Conservation (phyloP, 2,797 vertebrate genomes). For the Cottoperca gobio region DNA sequence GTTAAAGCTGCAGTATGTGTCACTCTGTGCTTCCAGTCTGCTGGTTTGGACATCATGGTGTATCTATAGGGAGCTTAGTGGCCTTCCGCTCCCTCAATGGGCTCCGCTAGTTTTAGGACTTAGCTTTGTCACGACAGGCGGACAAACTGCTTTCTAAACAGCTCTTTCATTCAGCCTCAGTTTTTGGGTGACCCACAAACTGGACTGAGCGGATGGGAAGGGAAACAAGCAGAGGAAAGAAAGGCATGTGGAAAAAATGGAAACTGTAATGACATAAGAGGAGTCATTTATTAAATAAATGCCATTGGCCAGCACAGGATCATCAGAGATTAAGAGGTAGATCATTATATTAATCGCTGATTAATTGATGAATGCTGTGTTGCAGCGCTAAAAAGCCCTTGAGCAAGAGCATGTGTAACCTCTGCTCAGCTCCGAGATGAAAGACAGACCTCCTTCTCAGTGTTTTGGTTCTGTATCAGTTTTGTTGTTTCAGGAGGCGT, state of each 20-base stretch:
- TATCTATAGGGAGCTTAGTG: slow-evolving; percentile 78
- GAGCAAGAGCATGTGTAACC: slow-evolving; percentile 66
- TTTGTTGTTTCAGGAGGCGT: slow-evolving; percentile 78
- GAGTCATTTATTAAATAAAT: slow-evolving; percentile 16
- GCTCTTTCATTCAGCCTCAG: slow-evolving; percentile 53
- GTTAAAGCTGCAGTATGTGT: slow-evolving; percentile 46
- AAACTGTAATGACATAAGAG: slow-evolving; percentile 27
- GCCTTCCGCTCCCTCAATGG: slow-evolving; percentile 74
- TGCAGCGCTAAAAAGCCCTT: slow-evolving; percentile 41
- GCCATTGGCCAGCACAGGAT: background rate
- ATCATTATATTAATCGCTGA: slow-evolving; percentile 40
- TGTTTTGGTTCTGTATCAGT: slow-evolving; percentile 70
- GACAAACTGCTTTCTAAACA: slow-evolving; percentile 65
- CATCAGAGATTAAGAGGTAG: slow-evolving; percentile 31
- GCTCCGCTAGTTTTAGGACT: slow-evolving; percentile 73
- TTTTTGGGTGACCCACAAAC: slow-evolving; percentile 57
- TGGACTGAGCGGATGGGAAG: slow-evolving; percentile 30
- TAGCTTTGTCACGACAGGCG: slow-evolving; percentile 72
- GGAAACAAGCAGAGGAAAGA: slow-evolving; percentile 9
- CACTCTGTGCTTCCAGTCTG: slow-evolving; percentile 48
- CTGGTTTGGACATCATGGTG: slow-evolving; percentile 56
- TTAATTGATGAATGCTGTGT: slow-evolving; percentile 52
- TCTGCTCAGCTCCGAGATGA: slow-evolving; percentile 65
- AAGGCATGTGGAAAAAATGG: slow-evolving; percentile 32
- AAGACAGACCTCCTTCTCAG: slow-evolving; percentile 67